Evolutionary conservation across 1,140 invertebrate genomes (phyloP), one percentile per base, ranked within the genome.

Genomic region (Drosophila varians): DNA sequence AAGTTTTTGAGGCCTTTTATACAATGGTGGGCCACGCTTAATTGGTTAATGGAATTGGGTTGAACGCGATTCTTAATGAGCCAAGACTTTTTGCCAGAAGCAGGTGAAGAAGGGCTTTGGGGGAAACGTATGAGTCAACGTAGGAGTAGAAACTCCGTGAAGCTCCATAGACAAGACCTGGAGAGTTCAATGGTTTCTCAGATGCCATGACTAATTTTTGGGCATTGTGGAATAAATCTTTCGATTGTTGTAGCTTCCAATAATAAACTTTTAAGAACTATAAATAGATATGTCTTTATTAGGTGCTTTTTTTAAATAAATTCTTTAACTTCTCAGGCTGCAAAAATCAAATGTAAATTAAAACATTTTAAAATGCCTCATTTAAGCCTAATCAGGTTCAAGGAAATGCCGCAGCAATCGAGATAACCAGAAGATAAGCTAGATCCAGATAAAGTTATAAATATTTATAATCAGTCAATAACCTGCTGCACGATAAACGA

Each of bases 1-100:
- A 84, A 77, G 80, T 61, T 79, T 72, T 42, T 38, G 6, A 25
- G 26, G 43, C 68, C 51, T 53, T 51, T 43, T 49, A 5, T 14
- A 46, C 49, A n/a, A n/a, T n/a, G n/a, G n/a, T n/a, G 58, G 54
- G 53, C 43, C 69, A 74, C 51, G 80, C 80, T 86, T 84, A 86
- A 86, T 86, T 83, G 78, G 64, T 56, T 51, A 47, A 40, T 64
- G 74, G 49, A 84, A 78, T 78, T 80, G 72, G 80, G 72, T 87
- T 86, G 72, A 74, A 55, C 56, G 70, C 53, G 54, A 65, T 61
- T 87, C 74, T 75, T 80, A 86, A 86, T 86, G 73, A 86, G 73
- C 46, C 73, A 43, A 42, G 58, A 84, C 54, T 49, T 57, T 43
- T 51, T 45, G 23, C 34, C 38, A 58, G 46, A 28, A 9, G 31